These are phyloP conservation scores for Reticulitermes speratus DNA, from an alignment of 1,140 invertebrate species.

Conservation along the genomic window DNA sequence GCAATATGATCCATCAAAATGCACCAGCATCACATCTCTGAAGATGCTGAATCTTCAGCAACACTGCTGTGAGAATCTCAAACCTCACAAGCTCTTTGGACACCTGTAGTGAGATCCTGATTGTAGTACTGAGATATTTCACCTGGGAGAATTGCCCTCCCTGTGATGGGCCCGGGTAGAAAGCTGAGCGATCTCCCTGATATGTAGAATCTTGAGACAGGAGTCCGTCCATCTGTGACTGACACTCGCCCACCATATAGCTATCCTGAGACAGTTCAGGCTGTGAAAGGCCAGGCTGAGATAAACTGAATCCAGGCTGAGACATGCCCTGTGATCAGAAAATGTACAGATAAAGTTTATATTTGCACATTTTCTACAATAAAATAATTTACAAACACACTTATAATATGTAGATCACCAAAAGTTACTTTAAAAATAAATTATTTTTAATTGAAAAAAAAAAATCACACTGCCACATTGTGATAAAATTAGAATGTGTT, in stretches of 20 bases:
- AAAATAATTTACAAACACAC: background rate
- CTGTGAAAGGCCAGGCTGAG: conserved; percentile 69
- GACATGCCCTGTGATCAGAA: conserved; percentile 62
- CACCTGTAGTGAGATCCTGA: no score
- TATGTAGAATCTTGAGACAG: conserved; percentile 94
- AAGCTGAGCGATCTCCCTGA: conserved; percentile 73
- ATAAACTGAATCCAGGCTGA: conserved; percentile 66
- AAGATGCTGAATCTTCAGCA: no score
- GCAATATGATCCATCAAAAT: no score
- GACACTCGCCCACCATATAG: conserved; percentile 80
- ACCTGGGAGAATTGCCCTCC: conserved; percentile 58
- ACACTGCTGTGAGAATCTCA: no score
- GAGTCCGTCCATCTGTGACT: conserved; percentile 91
- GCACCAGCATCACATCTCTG: no score
- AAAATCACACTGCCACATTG: no score
- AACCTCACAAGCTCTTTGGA: no score
- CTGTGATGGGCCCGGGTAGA: conserved; percentile 57
- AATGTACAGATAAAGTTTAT: background rate
- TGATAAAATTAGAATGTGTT: no score
- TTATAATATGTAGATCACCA: background rate
- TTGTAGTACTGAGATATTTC: background rate
- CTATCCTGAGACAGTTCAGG: conserved; percentile 85
- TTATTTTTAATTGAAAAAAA: no score
- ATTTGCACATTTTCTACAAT: background rate
- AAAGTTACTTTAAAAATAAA: no score